Conservation (phyloP, 1,140 invertebrate species). For the Archivesica marissinica region DNA sequence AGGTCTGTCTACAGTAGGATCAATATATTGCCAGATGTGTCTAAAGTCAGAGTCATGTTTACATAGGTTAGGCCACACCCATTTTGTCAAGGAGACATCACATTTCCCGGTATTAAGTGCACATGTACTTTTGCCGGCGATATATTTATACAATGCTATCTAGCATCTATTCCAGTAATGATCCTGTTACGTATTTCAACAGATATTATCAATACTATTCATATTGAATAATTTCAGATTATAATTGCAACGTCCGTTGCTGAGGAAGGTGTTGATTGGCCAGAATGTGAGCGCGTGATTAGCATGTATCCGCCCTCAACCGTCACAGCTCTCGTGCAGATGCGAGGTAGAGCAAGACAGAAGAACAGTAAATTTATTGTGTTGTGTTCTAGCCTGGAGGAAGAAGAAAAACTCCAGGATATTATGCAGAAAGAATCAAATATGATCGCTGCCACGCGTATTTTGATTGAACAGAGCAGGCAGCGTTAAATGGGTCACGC, state of each 20-base stretch:
- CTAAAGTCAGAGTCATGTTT: neutral
- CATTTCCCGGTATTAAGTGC: neutral
- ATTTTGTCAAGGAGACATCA: neutral
- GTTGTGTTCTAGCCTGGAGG: slow-evolving; percentile 73
- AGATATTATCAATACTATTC: too few species aligned
- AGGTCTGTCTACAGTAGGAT: too few species aligned
- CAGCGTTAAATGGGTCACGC: neutral
- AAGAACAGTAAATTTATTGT: slow-evolving; percentile 79
- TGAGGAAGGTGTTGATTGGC: slow-evolving; percentile 82
- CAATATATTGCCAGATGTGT: neutral
- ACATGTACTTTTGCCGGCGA: too few species aligned
- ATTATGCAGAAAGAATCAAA: slow-evolving; percentile 74
- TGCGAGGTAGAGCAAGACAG: slow-evolving; percentile 79
- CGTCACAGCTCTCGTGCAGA: slow-evolving; percentile 80
- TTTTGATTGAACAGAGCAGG: slow-evolving; percentile 38
- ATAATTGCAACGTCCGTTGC: slow-evolving; percentile 81
- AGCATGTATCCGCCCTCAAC: slow-evolving; percentile 79
- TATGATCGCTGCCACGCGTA: slow-evolving; percentile 74
- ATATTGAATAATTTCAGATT: slow-evolving; percentile 59
- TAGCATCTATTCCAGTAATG: too few species aligned
- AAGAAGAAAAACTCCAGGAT: slow-evolving; percentile 73
- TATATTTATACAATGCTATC: too few species aligned
- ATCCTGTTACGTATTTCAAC: too few species aligned
- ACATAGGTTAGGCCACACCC: neutral
- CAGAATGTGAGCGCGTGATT: slow-evolving; percentile 80